Evolutionary conservation across 2,113 vertebrate genomes (phyloP).

Genomic region (Clarias gariepinus): DNA sequence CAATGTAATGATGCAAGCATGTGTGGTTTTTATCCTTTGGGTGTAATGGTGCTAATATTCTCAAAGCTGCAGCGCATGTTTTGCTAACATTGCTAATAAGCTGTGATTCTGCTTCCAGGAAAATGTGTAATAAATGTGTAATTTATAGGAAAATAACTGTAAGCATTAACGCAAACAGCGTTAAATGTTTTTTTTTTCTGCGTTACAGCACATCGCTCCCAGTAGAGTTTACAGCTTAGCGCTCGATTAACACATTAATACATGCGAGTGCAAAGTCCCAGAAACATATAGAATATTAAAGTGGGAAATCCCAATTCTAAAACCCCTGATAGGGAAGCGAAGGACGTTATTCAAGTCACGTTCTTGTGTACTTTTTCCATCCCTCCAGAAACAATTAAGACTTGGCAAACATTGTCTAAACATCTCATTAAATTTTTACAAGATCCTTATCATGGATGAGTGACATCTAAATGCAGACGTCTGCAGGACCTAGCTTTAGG

Average conservation of each 20-base stretch:
- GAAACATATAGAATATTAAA: slow-evolving; percentile 7
- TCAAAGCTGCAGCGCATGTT: background rate
- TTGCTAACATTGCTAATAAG: background rate
- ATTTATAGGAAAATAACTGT: background rate
- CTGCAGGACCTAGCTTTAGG: background rate
- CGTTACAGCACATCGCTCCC: background rate
- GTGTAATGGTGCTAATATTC: background rate
- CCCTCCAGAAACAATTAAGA: background rate
- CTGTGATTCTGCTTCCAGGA: background rate
- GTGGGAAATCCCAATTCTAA: background rate
- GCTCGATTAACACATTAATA: background rate
- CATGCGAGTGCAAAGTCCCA: background rate
- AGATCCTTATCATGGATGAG: background rate
- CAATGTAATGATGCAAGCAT: background rate
- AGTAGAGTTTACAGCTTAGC: background rate
- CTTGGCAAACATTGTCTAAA: background rate
- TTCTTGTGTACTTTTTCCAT: background rate
- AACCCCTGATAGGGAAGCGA: background rate
- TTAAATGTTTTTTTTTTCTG: no score
- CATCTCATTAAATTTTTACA: background rate
- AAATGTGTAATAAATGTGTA: background rate
- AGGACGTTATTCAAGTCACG: no score
- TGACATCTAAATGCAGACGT: background rate
- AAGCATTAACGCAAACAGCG: background rate
- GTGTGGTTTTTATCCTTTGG: background rate